Evolutionary conservation across 2,888 invertebrate species (phyloP).

Genomic region (Sinohyriopsis cumingii): DNA sequence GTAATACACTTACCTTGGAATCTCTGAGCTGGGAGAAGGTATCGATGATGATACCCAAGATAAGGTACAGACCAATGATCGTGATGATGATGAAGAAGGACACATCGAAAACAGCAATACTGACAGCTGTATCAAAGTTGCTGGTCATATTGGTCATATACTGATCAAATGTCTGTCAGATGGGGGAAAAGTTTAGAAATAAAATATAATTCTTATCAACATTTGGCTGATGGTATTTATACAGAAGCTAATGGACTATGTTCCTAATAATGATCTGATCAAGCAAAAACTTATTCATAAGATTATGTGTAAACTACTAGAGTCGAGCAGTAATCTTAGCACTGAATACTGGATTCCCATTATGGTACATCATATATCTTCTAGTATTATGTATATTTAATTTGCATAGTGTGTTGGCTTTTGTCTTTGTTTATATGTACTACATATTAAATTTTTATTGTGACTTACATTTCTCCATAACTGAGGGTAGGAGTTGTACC

Average conservation of each 20-base stretch:
- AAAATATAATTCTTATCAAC: too few relatives aligned
- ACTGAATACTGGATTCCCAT: too few relatives aligned
- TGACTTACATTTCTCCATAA: too few relatives aligned
- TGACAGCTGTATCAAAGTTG: slow-evolving; percentile 25
- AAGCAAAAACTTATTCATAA: too few relatives aligned
- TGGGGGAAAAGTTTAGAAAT: not conserved
- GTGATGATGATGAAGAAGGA: slow-evolving; percentile 68
- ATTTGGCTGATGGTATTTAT: not conserved
- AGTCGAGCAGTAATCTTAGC: too few relatives aligned
- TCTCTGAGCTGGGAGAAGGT: slow-evolving; percentile 68
- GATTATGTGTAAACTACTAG: too few relatives aligned
- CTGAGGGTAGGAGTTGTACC: too few relatives aligned
- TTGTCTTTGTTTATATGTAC: too few relatives aligned
- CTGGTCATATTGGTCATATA: slow-evolving; percentile 7
- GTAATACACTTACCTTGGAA: slow-evolving; percentile 50
- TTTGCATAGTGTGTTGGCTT: too few relatives aligned
- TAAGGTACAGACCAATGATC: slow-evolving; percentile 67
- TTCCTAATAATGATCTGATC: not conserved
- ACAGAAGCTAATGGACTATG: not conserved
- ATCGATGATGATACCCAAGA: slow-evolving; percentile 70
- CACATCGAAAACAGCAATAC: slow-evolving; percentile 56
- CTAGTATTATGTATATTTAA: too few relatives aligned
- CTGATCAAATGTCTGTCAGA: slow-evolving; percentile 13
- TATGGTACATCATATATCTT: too few relatives aligned
- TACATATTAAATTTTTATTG: too few relatives aligned